A percentile compares a stretch with the other conserved stretches of the same genome.
Evolutionary conservation across 2,888 invertebrate species (phyloP).

Genomic region (Labia minor): DNA sequence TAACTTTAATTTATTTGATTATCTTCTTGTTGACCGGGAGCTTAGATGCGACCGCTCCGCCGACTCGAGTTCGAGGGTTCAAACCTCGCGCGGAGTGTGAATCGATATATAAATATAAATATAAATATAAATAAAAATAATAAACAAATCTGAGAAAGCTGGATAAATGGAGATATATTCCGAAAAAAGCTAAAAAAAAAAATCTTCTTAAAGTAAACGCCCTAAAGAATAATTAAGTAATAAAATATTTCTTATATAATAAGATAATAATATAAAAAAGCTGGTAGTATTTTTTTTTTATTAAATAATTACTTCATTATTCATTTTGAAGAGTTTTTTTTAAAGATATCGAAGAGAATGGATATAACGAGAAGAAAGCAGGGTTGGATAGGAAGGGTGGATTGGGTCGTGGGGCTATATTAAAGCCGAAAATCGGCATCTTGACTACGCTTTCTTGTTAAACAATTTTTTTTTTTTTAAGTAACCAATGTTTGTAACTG

Average conservation of each 20-base stretch:
- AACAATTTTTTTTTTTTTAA: background rate
- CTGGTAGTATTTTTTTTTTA: no score
- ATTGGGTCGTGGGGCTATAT: background rate
- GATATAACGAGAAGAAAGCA: background rate
- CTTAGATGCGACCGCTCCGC: no score
- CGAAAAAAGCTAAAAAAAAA: background rate
- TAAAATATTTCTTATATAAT: no score
- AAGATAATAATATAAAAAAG: no score
- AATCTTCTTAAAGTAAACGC: background rate
- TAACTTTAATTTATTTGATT: no score
- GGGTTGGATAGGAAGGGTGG: background rate
- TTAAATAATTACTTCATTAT: conserved; percentile 8
- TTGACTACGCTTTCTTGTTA: background rate
- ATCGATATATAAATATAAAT: background rate
- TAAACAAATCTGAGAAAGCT: no score
- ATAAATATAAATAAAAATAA: background rate
- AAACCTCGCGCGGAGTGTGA: no score
- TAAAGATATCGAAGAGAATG: no score
- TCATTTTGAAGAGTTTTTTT: background rate
- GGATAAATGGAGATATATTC: no score
- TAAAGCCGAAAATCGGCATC: background rate
- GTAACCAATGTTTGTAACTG: background rate
- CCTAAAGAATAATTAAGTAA: no score
- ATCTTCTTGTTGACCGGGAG: no score
- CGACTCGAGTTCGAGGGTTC: no score